Percentiles rank a stretch among this genome's conserved stretches.
Conservation (phyloP, 1,140 invertebrate species). For the Paracyclopina nana region DNA sequence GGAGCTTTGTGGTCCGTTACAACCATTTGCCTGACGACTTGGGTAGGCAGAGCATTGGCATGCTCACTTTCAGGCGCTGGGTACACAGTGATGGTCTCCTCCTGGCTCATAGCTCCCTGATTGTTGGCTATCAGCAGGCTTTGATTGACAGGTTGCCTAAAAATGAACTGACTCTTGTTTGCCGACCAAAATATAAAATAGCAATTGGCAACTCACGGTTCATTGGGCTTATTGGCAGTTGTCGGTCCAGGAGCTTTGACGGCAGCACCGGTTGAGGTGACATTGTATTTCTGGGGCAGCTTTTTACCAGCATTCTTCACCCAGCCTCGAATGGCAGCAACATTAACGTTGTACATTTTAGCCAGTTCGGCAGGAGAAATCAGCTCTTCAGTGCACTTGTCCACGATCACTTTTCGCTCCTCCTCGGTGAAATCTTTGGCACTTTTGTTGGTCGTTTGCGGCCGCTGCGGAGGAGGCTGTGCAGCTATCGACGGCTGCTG, state of each 20-base stretch:
- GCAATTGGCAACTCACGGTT: too few relatives aligned
- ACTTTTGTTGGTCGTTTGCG: background rate
- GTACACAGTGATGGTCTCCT: too few relatives aligned
- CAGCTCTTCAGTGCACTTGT: background rate
- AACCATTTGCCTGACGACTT: too few relatives aligned
- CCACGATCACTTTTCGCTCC: background rate
- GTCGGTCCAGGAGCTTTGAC: background rate
- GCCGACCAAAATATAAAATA: too few relatives aligned
- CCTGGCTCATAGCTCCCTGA: too few relatives aligned
- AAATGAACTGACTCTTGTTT: too few relatives aligned
- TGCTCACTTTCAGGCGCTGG: too few relatives aligned
- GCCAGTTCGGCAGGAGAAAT: slow-evolving; percentile 8
- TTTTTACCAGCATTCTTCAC: slow-evolving; percentile 8
- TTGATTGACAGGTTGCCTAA: too few relatives aligned
- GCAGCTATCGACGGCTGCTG: background rate
- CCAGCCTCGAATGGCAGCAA: slow-evolving; percentile 1
- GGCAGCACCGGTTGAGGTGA: background rate
- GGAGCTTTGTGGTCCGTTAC: too few relatives aligned
- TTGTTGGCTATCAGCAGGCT: too few relatives aligned
- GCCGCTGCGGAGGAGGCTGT: background rate
- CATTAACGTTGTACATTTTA: background rate
- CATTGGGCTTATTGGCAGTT: too few relatives aligned
- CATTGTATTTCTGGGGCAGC: slow-evolving; percentile 11
- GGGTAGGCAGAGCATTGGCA: too few relatives aligned
- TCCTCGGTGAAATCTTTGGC: background rate